Percentiles rank a stretch among this genome's conserved stretches.
phyloP scores from a whole-genome alignment of 2,888 invertebrate genomes.

The Smittia aterrima region DNA sequence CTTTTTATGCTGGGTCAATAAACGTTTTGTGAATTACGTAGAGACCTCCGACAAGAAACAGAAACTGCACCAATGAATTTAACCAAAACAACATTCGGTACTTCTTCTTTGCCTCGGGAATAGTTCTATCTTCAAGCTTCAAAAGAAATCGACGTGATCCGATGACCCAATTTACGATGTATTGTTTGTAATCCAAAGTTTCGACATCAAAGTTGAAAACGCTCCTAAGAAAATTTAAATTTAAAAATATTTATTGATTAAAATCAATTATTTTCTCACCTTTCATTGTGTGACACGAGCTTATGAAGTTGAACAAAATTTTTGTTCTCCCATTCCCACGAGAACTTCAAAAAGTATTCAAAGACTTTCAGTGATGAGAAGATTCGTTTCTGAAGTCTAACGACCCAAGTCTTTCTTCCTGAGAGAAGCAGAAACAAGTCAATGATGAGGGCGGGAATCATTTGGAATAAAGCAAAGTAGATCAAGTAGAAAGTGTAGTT shows the following conservation, averaged over 20 bases:
- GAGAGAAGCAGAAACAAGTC: constrained; percentile 54
- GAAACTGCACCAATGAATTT: constrained; percentile 16
- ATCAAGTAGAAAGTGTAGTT: constrained; percentile 53
- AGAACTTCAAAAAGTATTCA: constrained; percentile 55
- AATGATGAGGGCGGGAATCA: constrained; percentile 58
- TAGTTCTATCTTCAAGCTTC: constrained; percentile 52
- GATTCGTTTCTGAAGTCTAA: constrained; percentile 54
- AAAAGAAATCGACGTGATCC: constrained; percentile 55
- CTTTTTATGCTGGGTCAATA: no score
- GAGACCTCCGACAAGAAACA: neutral
- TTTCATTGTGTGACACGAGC: constrained; percentile 44
- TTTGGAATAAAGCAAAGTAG: constrained; percentile 57
- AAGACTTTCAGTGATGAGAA: constrained; percentile 53
- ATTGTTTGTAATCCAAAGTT: constrained; percentile 47
- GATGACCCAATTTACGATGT: constrained; percentile 55
- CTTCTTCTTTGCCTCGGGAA: constrained; percentile 48
- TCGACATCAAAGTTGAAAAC: constrained; percentile 54
- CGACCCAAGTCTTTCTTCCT: constrained; percentile 55
- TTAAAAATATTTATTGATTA: no score
- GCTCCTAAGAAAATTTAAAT: constrained; percentile 45
- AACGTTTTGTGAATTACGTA: neutral
- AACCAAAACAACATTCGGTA: constrained; percentile 31
- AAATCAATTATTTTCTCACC: no score
- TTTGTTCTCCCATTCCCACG: constrained; percentile 53
- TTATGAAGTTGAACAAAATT: constrained; percentile 49